Base-by-base conservation (phyloP, 2,113 vertebrate genomes). In the human (Homo sapiens) region DNA sequence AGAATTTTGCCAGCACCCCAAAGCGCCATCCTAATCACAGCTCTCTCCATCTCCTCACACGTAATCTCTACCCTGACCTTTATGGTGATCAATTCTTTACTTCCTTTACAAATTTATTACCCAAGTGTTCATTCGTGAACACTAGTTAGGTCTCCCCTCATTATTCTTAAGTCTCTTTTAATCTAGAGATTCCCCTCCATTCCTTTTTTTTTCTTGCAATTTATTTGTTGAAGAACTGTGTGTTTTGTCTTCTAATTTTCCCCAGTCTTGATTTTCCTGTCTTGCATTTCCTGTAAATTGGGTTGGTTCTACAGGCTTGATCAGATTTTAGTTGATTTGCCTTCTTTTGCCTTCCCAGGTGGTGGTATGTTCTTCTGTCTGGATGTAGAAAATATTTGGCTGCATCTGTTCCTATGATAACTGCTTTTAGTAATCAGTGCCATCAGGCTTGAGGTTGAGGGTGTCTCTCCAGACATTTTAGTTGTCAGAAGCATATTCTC, bases 401-500 rank as follows among this genome's bases (percentile, higher is more conserved):
- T 93, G 22, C 38, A 30, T 85, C 66, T 85, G 59, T 79, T 43
- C 50, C 32, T 92, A 8, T 43, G 50, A 66, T 79, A 89, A 90
- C 10, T 48, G 30, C 38, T 90, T 76, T 93, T 95, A 73, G 23
- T 87, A 72, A 86, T 96, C 70, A 85, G 0, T 50, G 38, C 10
- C 30, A 98, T 86, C 50, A 81, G 20, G 17, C 7, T 73, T 88
- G 55, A 84, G 32, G 11, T 55, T 96, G 72, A 90, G 48, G 64
- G 30, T 83, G 43, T 61, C 25, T 83, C 52, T 79, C 30, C 9
- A n/a, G 14, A 91, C 20, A 59, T 73, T 97, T 79, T 72, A 78
- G 76, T 82, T 89, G 68, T 92, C 55, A 73, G 80, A 95, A 91
- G 8, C 11, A 80, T 88, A 70, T 95, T 93, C 43, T 93, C 48